phyloP scores from a whole-genome alignment of 2,797 vertebrate species.

The Enteromius radiatus region DNA sequence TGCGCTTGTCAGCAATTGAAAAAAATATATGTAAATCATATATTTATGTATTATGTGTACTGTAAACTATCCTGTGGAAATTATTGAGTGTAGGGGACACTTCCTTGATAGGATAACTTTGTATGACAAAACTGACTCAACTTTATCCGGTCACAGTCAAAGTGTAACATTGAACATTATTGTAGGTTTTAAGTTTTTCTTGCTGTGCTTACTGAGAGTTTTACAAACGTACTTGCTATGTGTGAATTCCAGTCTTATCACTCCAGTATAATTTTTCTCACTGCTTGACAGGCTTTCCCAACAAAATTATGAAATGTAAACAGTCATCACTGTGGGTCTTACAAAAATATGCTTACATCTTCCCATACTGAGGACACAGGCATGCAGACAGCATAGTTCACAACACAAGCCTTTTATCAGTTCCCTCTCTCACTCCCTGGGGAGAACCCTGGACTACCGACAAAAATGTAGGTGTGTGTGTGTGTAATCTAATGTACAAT shows the following conservation, averaged over 20 bases:
- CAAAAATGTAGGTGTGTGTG: background rate
- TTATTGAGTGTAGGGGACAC: background rate
- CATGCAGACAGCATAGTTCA: slow-evolving; percentile 20
- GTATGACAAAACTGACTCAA: background rate
- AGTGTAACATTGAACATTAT: background rate
- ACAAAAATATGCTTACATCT: slow-evolving; percentile 8
- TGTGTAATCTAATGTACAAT: background rate
- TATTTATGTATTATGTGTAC: no score
- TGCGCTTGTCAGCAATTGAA: background rate
- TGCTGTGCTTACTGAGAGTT: background rate
- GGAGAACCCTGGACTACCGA: background rate
- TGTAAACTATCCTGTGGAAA: background rate
- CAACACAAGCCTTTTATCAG: slow-evolving; percentile 6
- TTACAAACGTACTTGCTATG: slow-evolving; percentile 2
- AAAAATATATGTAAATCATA: background rate
- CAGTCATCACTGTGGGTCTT: slow-evolving; percentile 30
- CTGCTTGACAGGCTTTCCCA: slow-evolving; percentile 19
- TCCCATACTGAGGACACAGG: background rate
- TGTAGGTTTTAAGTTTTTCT: background rate
- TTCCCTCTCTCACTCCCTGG: background rate
- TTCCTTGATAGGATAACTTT: background rate
- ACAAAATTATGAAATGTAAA: slow-evolving; percentile 39
- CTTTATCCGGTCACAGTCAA: background rate
- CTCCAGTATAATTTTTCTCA: slow-evolving; percentile 8
- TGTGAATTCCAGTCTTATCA: slow-evolving; percentile 56